phyloP scores from a whole-genome alignment of 2,888 invertebrate genomes.

The Buathra laborator region DNA sequence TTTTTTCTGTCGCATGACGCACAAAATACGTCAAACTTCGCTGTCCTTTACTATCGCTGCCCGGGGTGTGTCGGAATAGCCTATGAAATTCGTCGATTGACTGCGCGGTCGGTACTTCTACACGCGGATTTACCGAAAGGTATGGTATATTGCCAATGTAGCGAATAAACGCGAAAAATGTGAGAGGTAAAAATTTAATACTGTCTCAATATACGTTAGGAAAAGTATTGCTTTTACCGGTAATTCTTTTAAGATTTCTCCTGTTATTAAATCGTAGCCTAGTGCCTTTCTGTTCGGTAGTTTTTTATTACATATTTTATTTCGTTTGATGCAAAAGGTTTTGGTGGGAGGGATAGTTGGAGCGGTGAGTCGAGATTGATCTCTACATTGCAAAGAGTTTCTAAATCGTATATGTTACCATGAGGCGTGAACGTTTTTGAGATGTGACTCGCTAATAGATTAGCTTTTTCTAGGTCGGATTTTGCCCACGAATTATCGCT shows the following conservation, averaged over 20 bases:
- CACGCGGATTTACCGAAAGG: too few relatives aligned
- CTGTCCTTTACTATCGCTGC: too few relatives aligned
- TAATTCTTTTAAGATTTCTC: slow-evolving; percentile 69
- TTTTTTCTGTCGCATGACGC: too few relatives aligned
- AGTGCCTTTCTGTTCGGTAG: slow-evolving; percentile 59
- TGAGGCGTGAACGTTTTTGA: background rate
- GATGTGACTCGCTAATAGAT: slow-evolving; percentile 33
- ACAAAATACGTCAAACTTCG: too few relatives aligned
- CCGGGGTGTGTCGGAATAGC: too few relatives aligned
- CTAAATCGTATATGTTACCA: background rate
- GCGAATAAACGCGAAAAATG: too few relatives aligned
- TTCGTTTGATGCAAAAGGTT: slow-evolving; percentile 37
- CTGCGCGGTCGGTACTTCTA: too few relatives aligned
- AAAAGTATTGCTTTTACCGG: slow-evolving; percentile 70
- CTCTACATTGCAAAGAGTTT: background rate
- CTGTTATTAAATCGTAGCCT: slow-evolving; percentile 74
- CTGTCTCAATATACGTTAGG: slow-evolving; percentile 71
- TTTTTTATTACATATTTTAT: background rate
- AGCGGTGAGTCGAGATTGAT: background rate
- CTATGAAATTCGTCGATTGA: too few relatives aligned
- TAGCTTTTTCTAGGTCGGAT: slow-evolving; percentile 27
- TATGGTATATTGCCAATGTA: too few relatives aligned
- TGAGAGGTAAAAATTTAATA: too few relatives aligned
- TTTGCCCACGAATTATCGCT: slow-evolving; percentile 68
- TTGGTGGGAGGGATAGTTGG: background rate